Conservation (phyloP, 2,888 invertebrate genomes). For the Eupithecia inturbata region DNA sequence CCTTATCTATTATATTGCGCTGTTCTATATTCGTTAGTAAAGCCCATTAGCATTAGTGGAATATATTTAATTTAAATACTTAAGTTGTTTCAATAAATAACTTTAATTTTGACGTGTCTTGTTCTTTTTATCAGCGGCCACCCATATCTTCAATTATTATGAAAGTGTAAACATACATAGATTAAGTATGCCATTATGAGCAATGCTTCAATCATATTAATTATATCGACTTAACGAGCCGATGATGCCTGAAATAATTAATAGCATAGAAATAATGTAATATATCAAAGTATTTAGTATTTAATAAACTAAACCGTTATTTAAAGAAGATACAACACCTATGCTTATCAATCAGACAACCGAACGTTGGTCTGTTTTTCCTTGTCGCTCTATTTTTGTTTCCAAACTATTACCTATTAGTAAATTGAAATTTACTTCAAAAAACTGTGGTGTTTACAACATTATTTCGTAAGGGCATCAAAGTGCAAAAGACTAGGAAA, state of each 20-base stretch:
- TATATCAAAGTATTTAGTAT: background rate
- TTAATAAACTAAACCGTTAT: background rate
- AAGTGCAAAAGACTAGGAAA: background rate
- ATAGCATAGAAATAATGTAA: background rate
- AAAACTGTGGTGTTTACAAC: background rate
- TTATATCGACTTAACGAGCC: background rate
- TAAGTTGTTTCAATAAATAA: slow-evolving; percentile 82
- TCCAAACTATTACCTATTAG: background rate
- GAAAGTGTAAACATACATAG: slow-evolving; percentile 40
- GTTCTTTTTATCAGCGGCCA: slow-evolving; percentile 43
- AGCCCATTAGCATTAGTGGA: slow-evolving; percentile 78
- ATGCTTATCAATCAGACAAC: background rate
- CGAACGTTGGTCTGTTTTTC: background rate
- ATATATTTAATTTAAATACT: slow-evolving; percentile 71
- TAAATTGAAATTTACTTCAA: background rate
- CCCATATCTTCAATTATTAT: slow-evolving; percentile 24
- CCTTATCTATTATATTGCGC: slow-evolving; percentile 68
- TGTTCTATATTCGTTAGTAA: slow-evolving; percentile 73
- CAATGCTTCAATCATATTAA: slow-evolving; percentile 29
- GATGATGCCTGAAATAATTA: background rate
- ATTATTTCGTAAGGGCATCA: background rate
- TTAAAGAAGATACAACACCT: background rate
- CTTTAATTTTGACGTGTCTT: slow-evolving; percentile 72
- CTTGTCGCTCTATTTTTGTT: background rate
- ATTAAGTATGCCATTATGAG: slow-evolving; percentile 22